A percentile compares a stretch with the other conserved stretches of the same genome.
Evolutionary conservation across 2,797 vertebrate genomes (phyloP).

Genomic region (Tadarida brasiliensis): DNA sequence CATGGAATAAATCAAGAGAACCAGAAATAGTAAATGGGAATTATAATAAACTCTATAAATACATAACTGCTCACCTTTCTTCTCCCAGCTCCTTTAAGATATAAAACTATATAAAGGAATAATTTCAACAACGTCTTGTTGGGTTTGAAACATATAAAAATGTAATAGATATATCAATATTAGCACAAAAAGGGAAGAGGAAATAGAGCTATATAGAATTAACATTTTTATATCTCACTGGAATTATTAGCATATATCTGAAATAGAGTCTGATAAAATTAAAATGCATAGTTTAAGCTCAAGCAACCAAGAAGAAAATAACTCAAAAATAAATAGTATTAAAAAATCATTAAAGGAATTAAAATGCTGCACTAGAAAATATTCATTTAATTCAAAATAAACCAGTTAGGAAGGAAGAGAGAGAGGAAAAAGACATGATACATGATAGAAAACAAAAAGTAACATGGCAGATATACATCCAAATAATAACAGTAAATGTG

Average conservation of each 20-base stretch:
- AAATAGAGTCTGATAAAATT: background rate
- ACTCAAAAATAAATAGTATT: background rate
- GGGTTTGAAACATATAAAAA: background rate
- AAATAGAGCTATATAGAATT: background rate
- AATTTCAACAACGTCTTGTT: background rate
- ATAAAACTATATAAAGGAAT: background rate
- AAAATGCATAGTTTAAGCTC: background rate
- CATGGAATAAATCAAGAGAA: background rate
- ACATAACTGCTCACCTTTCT: background rate
- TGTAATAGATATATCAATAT: background rate
- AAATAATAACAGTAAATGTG: background rate
- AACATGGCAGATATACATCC: background rate
- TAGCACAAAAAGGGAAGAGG: background rate
- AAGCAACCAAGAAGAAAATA: background rate
- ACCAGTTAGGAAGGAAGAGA: background rate
- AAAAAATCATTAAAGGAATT: background rate
- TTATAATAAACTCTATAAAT: background rate
- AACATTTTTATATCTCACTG: background rate
- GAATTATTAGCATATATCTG: background rate
- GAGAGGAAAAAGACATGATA: background rate
- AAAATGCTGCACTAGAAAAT: constrained; percentile 37
- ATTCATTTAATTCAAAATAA: constrained; percentile 25
- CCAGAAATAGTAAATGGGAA: background rate
- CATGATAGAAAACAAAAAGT: constrained; percentile 1
- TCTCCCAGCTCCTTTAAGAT: background rate